Conservation (phyloP, 2,113 vertebrate species). For the Cebus imitator region DNA sequence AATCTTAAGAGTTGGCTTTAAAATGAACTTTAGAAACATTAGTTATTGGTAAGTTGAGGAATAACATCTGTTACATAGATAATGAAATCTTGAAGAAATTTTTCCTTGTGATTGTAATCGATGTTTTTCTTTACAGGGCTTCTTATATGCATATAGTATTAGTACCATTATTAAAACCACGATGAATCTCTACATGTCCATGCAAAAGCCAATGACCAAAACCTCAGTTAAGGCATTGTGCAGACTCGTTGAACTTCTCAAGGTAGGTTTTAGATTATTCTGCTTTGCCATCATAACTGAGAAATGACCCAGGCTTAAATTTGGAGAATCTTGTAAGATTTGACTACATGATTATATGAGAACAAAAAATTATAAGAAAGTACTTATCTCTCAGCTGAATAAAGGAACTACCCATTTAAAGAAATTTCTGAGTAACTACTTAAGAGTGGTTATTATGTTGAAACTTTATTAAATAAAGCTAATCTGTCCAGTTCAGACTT, state of each 20-base stretch:
- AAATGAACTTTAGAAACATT: slow-evolving; percentile 13
- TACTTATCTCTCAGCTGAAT: neutral
- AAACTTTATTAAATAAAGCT: neutral
- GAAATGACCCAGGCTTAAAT: neutral
- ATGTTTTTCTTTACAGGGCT: slow-evolving; percentile 87
- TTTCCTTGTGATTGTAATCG: slow-evolving; percentile 35
- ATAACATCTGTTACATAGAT: neutral
- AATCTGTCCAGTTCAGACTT: neutral
- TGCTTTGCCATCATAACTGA: neutral
- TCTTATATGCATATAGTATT: slow-evolving; percentile 97
- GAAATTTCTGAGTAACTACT: neutral
- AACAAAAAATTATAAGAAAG: neutral
- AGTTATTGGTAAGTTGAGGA: neutral
- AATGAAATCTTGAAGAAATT: slow-evolving; percentile 38
- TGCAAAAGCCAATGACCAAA: slow-evolving; percentile 99
- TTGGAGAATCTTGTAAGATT: neutral
- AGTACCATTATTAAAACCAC: slow-evolving; percentile 96
- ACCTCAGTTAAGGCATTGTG: slow-evolving; percentile 97
- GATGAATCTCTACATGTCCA: slow-evolving; percentile 99
- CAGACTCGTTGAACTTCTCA: slow-evolving; percentile 95
- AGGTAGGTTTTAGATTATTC: slow-evolving; percentile 85
- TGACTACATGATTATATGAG: neutral
- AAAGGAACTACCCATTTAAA: neutral
- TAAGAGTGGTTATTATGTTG: neutral
- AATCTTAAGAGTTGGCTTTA: slow-evolving; percentile 21